Base-by-base conservation (phyloP, 2,888 invertebrate species). In the Drosophila borborema region DNA sequence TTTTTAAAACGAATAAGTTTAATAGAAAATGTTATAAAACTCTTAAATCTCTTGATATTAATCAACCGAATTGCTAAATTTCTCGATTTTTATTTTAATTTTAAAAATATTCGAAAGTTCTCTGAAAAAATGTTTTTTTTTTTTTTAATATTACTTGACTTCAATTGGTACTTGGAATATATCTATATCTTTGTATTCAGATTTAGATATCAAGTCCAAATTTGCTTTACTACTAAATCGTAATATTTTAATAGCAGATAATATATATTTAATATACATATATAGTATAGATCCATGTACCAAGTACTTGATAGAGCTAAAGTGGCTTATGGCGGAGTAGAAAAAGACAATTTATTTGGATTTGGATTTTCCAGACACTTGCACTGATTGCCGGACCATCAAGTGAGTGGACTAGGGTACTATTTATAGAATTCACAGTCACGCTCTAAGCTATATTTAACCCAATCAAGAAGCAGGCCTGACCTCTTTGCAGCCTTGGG, bases 381-480 rank as follows among this genome's bases (percentile, higher is more conserved):
- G 23, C 48, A 18, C 48, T 74, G 64, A 66, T 80, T 62, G 54
- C 56, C 34, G 18, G 8, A 3, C 36, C 18, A 36, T 38, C 49
- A 40, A 16, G 41, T 51, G 20, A 59, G 41, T 51, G 51, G 18
- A 12, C 51, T 51, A 55, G 59, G 16, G 31, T 9, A 2, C 58
- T 82, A 83, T 82, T 82, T 85, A 68, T 75, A 80, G 80, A 46
- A 9, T 18, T 23, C 28, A 40, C 38, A 45, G 46, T 54, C 53
- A 48, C 55, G 75, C 72, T 62, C 62, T 48, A 61, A 67, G 68
- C 68, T 84, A 77, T 80, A 81, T 84, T 77, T 80, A 77, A 65
- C 23, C 55, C 70, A 81, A 80, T 83, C 72, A 70, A 64, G 64
- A 20, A 34, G 3, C 10, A 16, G 23, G 34, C 40, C 18, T 76